Percentiles rank a stretch among this genome's conserved stretches.
Conservation (phyloP, 2,888 invertebrate genomes). For the Mayetiola destructor region DNA sequence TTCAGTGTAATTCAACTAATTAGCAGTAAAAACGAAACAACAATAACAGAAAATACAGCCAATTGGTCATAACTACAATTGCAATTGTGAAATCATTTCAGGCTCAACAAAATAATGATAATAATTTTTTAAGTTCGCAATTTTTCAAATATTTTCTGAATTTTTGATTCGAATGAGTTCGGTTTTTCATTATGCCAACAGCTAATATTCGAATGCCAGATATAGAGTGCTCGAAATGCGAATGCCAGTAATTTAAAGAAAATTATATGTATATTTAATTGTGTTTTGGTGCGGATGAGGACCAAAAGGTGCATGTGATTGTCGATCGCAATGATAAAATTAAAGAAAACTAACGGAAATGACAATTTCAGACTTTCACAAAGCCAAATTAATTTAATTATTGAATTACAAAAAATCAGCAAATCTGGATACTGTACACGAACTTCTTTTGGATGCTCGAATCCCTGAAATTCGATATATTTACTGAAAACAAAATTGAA, state of each 20-base stretch:
- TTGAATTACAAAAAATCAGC: no score
- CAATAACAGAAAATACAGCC: neutral
- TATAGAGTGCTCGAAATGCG: conserved; percentile 2
- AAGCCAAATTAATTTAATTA: conserved; percentile 7
- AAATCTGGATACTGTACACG: no score
- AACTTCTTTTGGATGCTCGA: neutral
- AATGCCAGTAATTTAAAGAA: conserved; percentile 3
- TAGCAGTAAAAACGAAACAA: conserved; percentile 2
- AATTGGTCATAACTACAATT: neutral
- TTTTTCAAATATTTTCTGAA: no score
- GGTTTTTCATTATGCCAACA: no score
- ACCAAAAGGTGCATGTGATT: neutral
- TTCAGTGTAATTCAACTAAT: conserved; percentile 10
- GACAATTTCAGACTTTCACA: neutral
- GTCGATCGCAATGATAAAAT: neutral
- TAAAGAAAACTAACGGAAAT: conserved; percentile 2
- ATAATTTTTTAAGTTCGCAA: no score
- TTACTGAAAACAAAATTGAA: no score
- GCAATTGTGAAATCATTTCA: neutral
- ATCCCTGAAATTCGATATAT: conserved; percentile 6
- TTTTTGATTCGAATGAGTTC: no score
- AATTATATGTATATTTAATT: neutral
- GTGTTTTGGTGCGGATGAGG: neutral
- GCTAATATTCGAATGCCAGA: neutral
- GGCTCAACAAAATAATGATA: neutral